Conservation (phyloP, 1,140 invertebrate species). For the Hyphantria cunea region DNA sequence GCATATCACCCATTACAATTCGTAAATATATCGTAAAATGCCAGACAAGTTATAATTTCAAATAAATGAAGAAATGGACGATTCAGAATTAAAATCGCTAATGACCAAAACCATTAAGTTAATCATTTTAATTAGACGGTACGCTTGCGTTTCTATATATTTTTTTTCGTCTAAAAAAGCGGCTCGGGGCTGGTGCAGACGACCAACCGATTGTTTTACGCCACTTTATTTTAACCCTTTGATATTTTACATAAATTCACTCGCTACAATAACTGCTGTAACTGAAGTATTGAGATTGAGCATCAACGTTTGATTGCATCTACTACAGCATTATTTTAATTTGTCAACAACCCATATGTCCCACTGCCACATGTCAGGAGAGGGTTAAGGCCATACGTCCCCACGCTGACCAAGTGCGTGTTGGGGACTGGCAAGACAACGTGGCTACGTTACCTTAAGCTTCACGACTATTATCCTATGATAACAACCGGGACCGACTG, state of each 20-base stretch:
- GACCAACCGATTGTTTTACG: not conserved
- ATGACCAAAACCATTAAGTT: constrained; percentile 79
- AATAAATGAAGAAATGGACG: constrained; percentile 59
- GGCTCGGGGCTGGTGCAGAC: constrained; percentile 19
- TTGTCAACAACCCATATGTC: too few species aligned
- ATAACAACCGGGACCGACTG: too few species aligned
- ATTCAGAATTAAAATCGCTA: constrained; percentile 80
- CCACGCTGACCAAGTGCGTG: too few species aligned
- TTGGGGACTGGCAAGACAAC: too few species aligned
- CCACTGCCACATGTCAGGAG: too few species aligned
- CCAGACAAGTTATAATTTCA: constrained; percentile 58
- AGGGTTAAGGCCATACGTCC: too few species aligned
- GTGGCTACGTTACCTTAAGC: too few species aligned
- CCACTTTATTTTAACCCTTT: constrained; percentile 2
- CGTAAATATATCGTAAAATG: constrained; percentile 62
- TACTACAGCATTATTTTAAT: too few species aligned
- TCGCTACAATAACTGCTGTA: too few species aligned
- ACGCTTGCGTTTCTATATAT: constrained; percentile 52
- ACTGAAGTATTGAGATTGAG: too few species aligned
- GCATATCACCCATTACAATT: constrained; percentile 42
- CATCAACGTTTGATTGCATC: too few species aligned
- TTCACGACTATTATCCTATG: too few species aligned
- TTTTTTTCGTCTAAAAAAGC: constrained; percentile 40
- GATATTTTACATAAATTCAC: not conserved
- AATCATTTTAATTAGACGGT: constrained; percentile 79